These are phyloP conservation scores for Trematomus bernacchii DNA, from an alignment of 2,797 vertebrate species.

Conservation along the genomic window DNA sequence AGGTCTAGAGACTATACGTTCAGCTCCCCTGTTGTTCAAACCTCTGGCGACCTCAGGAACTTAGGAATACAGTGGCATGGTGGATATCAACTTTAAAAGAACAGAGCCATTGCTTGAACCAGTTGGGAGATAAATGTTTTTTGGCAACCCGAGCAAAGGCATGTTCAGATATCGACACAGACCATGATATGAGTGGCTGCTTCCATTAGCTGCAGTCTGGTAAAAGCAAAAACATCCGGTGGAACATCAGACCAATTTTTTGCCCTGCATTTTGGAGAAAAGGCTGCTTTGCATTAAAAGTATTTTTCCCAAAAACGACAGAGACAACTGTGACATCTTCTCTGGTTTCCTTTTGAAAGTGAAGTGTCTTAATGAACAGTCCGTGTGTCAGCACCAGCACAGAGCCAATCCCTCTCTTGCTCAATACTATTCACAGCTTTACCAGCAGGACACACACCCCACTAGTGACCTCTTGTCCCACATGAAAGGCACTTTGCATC, in stretches of 20 bases:
- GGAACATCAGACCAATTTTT: conserved; percentile 15
- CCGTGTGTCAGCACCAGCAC: not conserved
- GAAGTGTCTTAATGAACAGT: not conserved
- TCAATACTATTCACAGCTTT: conserved; percentile 12
- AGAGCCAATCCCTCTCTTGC: conserved; percentile 1
- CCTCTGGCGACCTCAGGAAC: too few relatives aligned
- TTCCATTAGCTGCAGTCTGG: not conserved
- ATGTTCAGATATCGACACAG: conserved; percentile 15
- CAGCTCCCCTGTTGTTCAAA: too few relatives aligned
- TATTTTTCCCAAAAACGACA: too few relatives aligned
- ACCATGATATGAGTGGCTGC: not conserved
- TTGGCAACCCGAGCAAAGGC: not conserved
- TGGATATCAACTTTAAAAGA: too few relatives aligned
- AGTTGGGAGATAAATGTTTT: too few relatives aligned
- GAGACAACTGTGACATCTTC: not conserved
- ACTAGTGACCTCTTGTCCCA: conserved; percentile 25
- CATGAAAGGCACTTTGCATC: conserved; percentile 23
- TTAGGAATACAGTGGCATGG: too few relatives aligned
- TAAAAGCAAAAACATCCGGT: conserved; percentile 12
- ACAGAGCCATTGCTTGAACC: too few relatives aligned
- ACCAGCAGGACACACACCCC: not conserved
- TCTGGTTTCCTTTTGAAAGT: not conserved
- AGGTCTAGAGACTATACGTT: too few relatives aligned
- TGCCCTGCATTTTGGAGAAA: conserved; percentile 5
- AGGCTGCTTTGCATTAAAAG: not conserved